A percentile compares a stretch with the other conserved stretches of the same genome.
Conservation (phyloP, 2,888 invertebrate genomes). For the Ceratothoa steindachneri region DNA sequence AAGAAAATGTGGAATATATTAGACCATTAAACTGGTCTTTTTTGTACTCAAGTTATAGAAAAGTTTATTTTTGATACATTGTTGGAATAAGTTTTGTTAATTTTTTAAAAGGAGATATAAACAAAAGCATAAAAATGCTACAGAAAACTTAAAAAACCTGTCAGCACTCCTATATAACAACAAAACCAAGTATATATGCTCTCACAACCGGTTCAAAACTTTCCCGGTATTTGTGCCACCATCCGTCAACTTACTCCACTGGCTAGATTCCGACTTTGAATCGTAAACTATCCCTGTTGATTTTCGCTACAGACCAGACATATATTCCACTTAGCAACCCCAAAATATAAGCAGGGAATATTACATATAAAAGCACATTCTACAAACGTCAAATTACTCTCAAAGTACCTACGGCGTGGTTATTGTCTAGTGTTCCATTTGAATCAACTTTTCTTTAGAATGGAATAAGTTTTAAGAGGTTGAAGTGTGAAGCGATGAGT, state of each 20-base stretch:
- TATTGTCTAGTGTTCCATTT: neutral
- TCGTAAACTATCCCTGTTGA: neutral
- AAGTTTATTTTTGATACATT: constrained; percentile 66
- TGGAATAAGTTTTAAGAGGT: neutral
- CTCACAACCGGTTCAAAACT: neutral
- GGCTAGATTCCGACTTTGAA: neutral
- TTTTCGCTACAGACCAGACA: neutral
- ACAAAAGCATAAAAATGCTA: constrained; percentile 14
- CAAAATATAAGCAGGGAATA: neutral
- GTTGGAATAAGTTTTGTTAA: constrained; percentile 55
- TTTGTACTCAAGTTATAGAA: constrained; percentile 54
- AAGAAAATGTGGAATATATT: neutral
- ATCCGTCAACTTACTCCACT: neutral
- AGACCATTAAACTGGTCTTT: neutral
- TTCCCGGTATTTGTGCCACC: neutral
- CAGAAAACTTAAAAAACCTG: neutral
- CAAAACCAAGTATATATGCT: neutral
- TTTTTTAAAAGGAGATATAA: constrained; percentile 33
- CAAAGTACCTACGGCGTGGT: neutral
- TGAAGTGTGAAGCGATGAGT: neutral
- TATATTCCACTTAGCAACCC: neutral
- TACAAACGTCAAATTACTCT: neutral
- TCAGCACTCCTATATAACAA: constrained; percentile 1
- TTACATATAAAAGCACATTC: neutral
- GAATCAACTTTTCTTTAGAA: neutral